Evolutionary conservation across 2,888 invertebrate species (phyloP).

Genomic region (Deilephila elpenor): DNA sequence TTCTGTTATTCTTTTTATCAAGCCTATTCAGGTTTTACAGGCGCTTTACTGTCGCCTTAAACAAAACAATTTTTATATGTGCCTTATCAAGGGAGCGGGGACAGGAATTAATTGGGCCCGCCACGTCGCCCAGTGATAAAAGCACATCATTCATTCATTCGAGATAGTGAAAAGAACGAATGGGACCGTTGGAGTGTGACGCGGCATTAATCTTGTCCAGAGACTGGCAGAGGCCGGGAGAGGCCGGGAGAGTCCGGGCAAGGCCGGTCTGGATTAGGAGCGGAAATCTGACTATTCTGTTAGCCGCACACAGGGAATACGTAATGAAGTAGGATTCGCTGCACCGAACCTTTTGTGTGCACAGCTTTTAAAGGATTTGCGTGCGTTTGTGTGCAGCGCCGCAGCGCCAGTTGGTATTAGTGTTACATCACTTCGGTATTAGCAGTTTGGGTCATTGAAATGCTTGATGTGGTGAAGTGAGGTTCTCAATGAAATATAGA

Average conservation of each 20-base stretch:
- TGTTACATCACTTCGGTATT: neutral
- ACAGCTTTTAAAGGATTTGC: constrained; percentile 24
- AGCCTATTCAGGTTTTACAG: constrained; percentile 29
- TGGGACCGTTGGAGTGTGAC: constrained; percentile 43
- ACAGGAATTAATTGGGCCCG: constrained; percentile 42
- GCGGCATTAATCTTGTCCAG: constrained; percentile 45
- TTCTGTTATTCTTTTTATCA: constrained; percentile 28
- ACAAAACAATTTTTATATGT: constrained; percentile 30
- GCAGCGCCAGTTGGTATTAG: neutral
- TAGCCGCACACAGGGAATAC: constrained; percentile 33
- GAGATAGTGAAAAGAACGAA: constrained; percentile 44
- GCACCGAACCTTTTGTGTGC: constrained; percentile 14
- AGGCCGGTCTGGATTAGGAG: constrained; percentile 34
- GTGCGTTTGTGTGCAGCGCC: neutral
- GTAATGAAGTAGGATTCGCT: constrained; percentile 33
- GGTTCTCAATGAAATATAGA: too few relatives aligned
- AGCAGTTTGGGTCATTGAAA: neutral
- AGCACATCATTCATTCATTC: constrained; percentile 43
- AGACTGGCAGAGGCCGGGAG: constrained; percentile 17
- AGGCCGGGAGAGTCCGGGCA: constrained; percentile 1
- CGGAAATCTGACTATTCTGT: constrained; percentile 31
- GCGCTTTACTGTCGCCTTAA: constrained; percentile 22
- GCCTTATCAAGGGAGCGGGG: constrained; percentile 41
- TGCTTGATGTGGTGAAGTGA: too few relatives aligned
- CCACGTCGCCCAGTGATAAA: constrained; percentile 41